Evolutionary conservation across 2,113 vertebrate species (phyloP).

Genomic region (Petrocephalus microphthalmus): DNA sequence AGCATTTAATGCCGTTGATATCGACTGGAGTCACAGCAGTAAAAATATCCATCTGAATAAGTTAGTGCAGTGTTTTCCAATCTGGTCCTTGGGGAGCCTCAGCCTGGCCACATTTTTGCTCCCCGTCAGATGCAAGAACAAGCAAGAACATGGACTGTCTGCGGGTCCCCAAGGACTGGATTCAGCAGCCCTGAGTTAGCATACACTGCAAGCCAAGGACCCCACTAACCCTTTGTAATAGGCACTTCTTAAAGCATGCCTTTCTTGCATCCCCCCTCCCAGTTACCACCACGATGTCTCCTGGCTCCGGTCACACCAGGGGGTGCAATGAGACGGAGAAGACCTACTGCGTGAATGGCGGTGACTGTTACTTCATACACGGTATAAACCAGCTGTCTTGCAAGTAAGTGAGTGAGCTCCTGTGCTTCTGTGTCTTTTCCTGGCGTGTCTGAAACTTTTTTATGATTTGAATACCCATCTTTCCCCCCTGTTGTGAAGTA

Average conservation of each 20-base stretch:
- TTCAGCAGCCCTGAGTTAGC: background rate
- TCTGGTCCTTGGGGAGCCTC: too few species aligned
- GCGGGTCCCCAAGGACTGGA: too few species aligned
- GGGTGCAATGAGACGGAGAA: conserved; percentile 95
- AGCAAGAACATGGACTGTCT: too few species aligned
- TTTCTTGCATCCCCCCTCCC: conserved; percentile 22
- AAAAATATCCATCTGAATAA: background rate
- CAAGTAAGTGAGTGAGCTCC: conserved; percentile 79
- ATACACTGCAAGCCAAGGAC: background rate
- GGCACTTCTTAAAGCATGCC: background rate
- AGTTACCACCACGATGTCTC: conserved; percentile 82
- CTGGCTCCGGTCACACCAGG: conserved; percentile 82
- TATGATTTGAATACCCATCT: background rate
- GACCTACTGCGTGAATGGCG: conserved; percentile 89
- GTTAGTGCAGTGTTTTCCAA: too few species aligned
- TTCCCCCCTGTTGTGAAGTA: background rate
- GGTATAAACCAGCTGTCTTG: conserved; percentile 95
- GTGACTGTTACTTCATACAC: conserved; percentile 97
- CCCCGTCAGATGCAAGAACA: too few species aligned
- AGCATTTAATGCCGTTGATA: background rate
- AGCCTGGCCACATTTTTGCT: too few species aligned
- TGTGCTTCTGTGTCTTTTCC: background rate
- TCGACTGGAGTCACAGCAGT: background rate
- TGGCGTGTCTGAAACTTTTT: background rate
- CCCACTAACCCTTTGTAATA: background rate